phyloP scores from a whole-genome alignment of 2,888 invertebrate species.

The Linnaemya tessellans region DNA sequence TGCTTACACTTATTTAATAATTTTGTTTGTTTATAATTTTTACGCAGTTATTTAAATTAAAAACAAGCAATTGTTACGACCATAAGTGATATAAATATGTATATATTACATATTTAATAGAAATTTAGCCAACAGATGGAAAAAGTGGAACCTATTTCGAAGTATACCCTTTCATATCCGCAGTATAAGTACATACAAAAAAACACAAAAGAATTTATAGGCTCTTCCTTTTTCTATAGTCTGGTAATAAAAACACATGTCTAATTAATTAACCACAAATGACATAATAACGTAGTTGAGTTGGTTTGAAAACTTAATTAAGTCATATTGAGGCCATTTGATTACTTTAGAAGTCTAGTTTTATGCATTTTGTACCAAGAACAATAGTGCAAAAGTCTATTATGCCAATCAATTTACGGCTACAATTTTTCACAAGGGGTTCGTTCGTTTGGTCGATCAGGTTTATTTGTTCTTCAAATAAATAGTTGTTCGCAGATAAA shows the following conservation, averaged over 20 bases:
- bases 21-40: neutral
- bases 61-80: too few relatives aligned
- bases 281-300: slow-evolving; percentile 27
- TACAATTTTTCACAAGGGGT: slow-evolving; percentile 34
- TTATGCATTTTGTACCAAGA: slow-evolving; percentile 5
- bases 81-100: too few relatives aligned
- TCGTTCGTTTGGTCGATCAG: slow-evolving; percentile 29
- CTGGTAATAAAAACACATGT: neutral
- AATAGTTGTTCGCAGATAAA: slow-evolving; percentile 1
- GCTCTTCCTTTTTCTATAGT: too few relatives aligned
- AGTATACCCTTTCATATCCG: too few relatives aligned
- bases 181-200: too few relatives aligned
- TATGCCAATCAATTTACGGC: slow-evolving; percentile 41
- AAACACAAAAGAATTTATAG: too few relatives aligned
- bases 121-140: neutral
- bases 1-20: neutral
- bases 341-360: neutral
- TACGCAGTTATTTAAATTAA: too few relatives aligned
- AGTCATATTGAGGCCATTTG: slow-evolving; percentile 34
- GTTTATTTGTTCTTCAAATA: slow-evolving; percentile 5
- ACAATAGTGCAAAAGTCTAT: slow-evolving; percentile 44
- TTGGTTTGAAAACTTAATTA: neutral
- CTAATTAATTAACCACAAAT: slow-evolving; percentile 34
- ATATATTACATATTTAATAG: too few relatives aligned
- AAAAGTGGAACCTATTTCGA: neutral